phyloP scores from a whole-genome alignment of 2,797 vertebrate genomes.

The Phataginus tricuspis region DNA sequence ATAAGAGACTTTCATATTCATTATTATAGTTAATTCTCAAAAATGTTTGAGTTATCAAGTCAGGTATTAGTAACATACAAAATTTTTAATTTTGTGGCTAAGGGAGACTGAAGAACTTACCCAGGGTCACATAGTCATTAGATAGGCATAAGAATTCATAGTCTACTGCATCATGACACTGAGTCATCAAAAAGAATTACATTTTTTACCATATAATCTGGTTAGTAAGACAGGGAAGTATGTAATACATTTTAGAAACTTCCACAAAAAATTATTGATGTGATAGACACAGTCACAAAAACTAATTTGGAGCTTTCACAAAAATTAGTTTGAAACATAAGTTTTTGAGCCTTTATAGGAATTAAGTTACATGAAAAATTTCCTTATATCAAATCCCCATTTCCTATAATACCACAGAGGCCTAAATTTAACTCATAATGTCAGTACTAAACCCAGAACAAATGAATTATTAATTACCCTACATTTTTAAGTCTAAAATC shows the following conservation, averaged over 20 bases:
- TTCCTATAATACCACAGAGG: background rate
- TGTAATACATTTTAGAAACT: conserved; percentile 26
- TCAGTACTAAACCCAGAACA: background rate
- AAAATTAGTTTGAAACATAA: conserved; percentile 26
- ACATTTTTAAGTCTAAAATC: conserved; percentile 39
- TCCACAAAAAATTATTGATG: background rate
- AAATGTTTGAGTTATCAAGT: conserved; percentile 27
- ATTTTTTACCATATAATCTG: background rate
- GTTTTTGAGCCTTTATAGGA: background rate
- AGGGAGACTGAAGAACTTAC: background rate
- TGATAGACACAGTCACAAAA: background rate
- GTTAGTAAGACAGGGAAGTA: background rate
- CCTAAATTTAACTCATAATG: conserved; percentile 37
- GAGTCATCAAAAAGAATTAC: background rate
- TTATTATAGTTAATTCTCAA: conserved; percentile 51
- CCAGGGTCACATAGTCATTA: background rate
- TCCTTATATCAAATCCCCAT: conserved; percentile 6
- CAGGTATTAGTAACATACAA: background rate
- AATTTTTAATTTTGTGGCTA: conserved; percentile 40
- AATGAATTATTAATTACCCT: background rate
- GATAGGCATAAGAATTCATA: background rate
- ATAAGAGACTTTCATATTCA: conserved; percentile 4
- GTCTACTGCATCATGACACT: background rate
- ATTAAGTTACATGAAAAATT: conserved; percentile 26
- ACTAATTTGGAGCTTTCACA: background rate